These are phyloP conservation scores for Xiphorhynchus elegans DNA, from an alignment of 2,113 vertebrate genomes.

Conservation along the genomic window DNA sequence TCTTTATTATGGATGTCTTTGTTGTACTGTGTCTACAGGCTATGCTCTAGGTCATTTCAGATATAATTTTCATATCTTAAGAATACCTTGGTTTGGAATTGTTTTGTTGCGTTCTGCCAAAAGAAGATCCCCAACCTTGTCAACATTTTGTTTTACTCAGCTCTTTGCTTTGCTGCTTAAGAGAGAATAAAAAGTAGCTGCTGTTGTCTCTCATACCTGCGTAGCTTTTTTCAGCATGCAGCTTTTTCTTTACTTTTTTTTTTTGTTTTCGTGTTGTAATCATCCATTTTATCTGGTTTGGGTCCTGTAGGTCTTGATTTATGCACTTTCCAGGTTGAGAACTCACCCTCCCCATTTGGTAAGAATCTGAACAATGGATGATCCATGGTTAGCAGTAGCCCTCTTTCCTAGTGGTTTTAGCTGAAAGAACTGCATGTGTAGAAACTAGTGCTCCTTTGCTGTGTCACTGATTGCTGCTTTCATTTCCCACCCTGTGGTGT, in stretches of 20 bases:
- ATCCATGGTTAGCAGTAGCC: conserved; percentile 81
- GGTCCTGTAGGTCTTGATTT: conserved; percentile 99
- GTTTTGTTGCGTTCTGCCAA: not conserved
- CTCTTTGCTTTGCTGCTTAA: conserved; percentile 57
- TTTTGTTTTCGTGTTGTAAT: conserved; percentile 79
- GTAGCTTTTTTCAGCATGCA: conserved; percentile 59
- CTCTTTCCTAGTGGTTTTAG: conserved; percentile 62
- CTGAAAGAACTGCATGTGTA: conserved; percentile 70
- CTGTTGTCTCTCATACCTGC: conserved; percentile 44
- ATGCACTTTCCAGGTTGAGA: conserved; percentile 97
- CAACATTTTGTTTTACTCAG: conserved; percentile 20
- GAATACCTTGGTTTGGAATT: not conserved
- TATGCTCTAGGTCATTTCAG: not conserved
- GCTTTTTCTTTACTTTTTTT: conserved; percentile 55
- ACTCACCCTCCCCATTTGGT: conserved; percentile 92
- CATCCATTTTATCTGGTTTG: conserved; percentile 93
- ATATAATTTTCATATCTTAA: not conserved
- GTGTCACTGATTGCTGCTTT: conserved; percentile 69
- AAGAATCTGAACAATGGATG: conserved; percentile 85
- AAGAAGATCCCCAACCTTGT: not conserved
- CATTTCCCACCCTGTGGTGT: conserved; percentile 32
- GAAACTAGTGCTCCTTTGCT: conserved; percentile 34
- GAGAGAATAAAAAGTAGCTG: conserved; percentile 22
- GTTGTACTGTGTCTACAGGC: not conserved
- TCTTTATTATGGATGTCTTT: not conserved